Percentiles rank a stretch among this genome's conserved stretches.
These are phyloP conservation scores for Gallinago nigripennis DNA, from an alignment of 2,797 vertebrate species.

Conservation along the genomic window DNA sequence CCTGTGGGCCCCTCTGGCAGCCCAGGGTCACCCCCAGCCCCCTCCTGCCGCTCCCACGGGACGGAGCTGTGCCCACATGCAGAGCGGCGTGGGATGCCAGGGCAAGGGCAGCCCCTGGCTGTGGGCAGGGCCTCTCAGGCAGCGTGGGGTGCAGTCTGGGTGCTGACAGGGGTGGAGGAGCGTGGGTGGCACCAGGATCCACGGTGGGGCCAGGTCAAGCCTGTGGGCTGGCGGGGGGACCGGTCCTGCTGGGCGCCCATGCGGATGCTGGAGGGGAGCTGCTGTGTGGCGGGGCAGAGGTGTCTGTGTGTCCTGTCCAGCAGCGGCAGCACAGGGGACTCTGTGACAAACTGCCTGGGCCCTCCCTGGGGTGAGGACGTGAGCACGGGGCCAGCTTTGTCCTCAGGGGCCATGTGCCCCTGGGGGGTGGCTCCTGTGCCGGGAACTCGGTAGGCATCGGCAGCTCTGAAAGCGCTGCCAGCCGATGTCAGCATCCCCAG, in stretches of 20 bases:
- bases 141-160: rapidly evolving
- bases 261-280: background rate
- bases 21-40: rapidly evolving
- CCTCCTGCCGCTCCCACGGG: rapidly evolving
- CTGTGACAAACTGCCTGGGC: rapidly evolving
- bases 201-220: rapidly evolving
- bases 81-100: background rate
- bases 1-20: rapidly evolving
- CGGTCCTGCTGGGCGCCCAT: rapidly evolving
- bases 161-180: background rate
- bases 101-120: rapidly evolving
- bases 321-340: rapidly evolving
- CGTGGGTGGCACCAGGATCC: background rate
- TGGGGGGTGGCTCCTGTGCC: rapidly evolving
- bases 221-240: background rate
- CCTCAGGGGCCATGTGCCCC: background rate
- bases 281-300: background rate
- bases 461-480: background rate
- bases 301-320: background rate
- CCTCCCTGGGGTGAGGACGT: background rate
- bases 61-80: rapidly evolving
- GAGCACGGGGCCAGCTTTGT: background rate
- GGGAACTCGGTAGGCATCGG: background rate
- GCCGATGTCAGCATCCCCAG: background rate
- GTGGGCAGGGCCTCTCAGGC: background rate